Base-by-base conservation (phyloP, 2,113 vertebrate genomes). In the Colaptes auratus region DNA sequence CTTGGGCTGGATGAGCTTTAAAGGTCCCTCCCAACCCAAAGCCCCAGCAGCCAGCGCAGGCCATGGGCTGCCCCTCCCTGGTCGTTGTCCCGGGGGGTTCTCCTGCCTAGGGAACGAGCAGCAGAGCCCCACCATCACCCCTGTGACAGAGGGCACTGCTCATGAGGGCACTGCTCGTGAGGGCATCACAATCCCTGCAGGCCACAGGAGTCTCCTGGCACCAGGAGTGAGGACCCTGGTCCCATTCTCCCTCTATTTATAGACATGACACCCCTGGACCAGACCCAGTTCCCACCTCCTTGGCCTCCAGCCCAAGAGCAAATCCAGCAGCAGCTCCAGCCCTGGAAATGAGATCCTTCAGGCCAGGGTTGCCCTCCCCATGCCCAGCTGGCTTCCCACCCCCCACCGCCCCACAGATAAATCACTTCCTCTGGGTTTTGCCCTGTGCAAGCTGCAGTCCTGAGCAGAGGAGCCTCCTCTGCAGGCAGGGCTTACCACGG, bases 391-490 rank as follows among this genome's bases (percentile, higher is more conserved):
- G 9, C 15, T 48, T 74, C 87, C 83, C 81, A 48, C 46, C 30
- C 52, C 25, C 80, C 5, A 0, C 50, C 7, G 2, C 52, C 89
- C 89, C 56, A 8, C 31, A 75, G 69, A 60, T 25, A 82, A 72
- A 56, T 1, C 3, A 17, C 21, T 86, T n/a, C 64, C 82, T 20
- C 2, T 1, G 0, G 0, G 28, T n/a, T 17, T 9, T 15, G 9
- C 24, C 28, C 30, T 7, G 7, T 23, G 4, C n/a, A 2, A 64
- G 59, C 69, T 24, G 16, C 7, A 4, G 23, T 19, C 39, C 39
- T 11, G 0, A 16, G 27, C 15, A 1, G 7, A 14, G 4, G 56
- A 53, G 27, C 70, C 3, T 2, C 1, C 1, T 25, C 8, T 1
- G 1, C 8, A 30, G 53, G 7, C 2, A 1, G 0, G 30, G 27